These are phyloP conservation scores for Embiotoca jacksoni DNA, from an alignment of 2,113 vertebrate species.

Conservation along the genomic window DNA sequence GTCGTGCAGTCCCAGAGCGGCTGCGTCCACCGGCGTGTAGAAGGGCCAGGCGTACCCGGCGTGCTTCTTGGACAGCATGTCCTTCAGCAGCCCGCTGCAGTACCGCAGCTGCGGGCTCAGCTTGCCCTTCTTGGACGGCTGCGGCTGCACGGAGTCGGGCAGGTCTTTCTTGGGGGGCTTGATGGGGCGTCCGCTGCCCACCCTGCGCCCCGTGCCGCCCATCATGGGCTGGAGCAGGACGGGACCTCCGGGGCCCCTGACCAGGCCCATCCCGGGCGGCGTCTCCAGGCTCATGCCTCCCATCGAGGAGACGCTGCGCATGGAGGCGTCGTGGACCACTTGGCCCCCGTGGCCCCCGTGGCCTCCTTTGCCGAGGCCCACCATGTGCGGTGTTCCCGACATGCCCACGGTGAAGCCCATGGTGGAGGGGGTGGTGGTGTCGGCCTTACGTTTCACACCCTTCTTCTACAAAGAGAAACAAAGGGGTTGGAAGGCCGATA, in stretches of 20 bases:
- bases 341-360: conserved; percentile 66
- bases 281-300: conserved; percentile 73
- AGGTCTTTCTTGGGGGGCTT: conserved; percentile 95
- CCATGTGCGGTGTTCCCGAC: conserved; percentile 71
- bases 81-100: conserved; percentile 94
- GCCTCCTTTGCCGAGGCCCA: conserved; percentile 84
- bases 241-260: conserved; percentile 63
- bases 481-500: not conserved
- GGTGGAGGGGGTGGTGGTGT: conserved; percentile 94
- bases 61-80: conserved; percentile 94
- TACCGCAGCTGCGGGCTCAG: conserved; percentile 91
- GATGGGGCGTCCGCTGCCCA: conserved; percentile 93
- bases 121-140: conserved; percentile 89
- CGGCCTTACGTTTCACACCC: conserved; percentile 95
- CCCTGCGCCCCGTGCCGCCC: conserved; percentile 78
- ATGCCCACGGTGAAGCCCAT: conserved; percentile 86
- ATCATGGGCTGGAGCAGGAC: conserved; percentile 76
- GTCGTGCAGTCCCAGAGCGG: conserved; percentile 91
- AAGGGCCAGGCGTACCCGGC: conserved; percentile 96
- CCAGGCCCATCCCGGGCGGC: conserved; percentile 73
- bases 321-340: conserved; percentile 75
- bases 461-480: conserved; percentile 87
- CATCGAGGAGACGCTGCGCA: conserved; percentile 76
- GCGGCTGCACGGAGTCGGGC: conserved; percentile 91
- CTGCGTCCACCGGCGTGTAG: conserved; percentile 94